phyloP scores from a whole-genome alignment of 1,140 invertebrate species.

The Procambarus virginalis region DNA sequence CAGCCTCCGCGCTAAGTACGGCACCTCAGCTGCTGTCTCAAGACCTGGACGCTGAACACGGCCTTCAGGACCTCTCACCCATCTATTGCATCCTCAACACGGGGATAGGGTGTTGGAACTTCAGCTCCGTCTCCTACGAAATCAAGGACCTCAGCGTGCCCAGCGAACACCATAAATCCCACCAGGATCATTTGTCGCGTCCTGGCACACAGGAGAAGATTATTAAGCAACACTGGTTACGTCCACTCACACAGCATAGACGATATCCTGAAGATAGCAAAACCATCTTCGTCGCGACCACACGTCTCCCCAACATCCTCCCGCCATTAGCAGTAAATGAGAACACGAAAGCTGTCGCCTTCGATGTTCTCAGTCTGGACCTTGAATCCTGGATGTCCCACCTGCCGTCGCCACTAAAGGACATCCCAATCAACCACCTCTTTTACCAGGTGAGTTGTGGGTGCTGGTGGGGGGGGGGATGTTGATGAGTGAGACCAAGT shows the following conservation, averaged over 20 bases:
- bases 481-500: too few relatives aligned
- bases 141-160: background rate
- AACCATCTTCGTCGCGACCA: background rate
- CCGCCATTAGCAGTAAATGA: background rate
- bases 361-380: background rate
- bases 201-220: slow-evolving; percentile 1
- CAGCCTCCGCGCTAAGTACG: slow-evolving; percentile 5
- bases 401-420: slow-evolving; percentile 18
- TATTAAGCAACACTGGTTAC: background rate
- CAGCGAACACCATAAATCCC: background rate
- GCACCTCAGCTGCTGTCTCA: background rate
- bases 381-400: slow-evolving; percentile 47
- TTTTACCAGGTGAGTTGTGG: slow-evolving; percentile 49
- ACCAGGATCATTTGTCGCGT: background rate
- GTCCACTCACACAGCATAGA: background rate
- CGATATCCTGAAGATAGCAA: background rate
- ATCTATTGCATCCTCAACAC: slow-evolving; percentile 15
- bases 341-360: background rate
- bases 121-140: slow-evolving; percentile 47
- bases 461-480: too few relatives aligned
- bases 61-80: slow-evolving; percentile 8
- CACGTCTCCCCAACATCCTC: background rate
- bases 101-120: slow-evolving; percentile 7
- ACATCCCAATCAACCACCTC: slow-evolving; percentile 48
- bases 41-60: background rate